Evolutionary conservation across 2,113 vertebrate genomes (phyloP).

Genomic region (Ginglymostoma cirratum): DNA sequence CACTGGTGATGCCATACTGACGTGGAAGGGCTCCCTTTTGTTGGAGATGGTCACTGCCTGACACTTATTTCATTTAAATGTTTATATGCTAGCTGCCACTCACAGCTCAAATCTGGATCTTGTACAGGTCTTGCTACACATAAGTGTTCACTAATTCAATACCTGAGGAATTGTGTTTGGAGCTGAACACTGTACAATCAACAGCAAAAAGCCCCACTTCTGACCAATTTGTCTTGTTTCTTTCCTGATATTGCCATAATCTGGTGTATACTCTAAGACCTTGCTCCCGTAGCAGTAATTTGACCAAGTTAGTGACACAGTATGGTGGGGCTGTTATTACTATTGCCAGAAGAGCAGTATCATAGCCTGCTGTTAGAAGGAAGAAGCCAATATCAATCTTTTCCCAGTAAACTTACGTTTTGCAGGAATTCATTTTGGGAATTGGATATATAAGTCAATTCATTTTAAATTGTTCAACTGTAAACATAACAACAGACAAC

Average conservation of each 20-base stretch:
- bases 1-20: neutral
- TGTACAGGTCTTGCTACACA: too few species aligned
- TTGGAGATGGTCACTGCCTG: neutral
- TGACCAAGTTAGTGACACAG: neutral
- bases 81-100: too few species aligned
- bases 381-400: neutral
- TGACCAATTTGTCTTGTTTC: neutral
- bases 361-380: neutral
- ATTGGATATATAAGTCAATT: too few species aligned
- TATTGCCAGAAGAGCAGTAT: neutral
- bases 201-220: neutral
- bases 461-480: too few species aligned
- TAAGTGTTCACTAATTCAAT: too few species aligned
- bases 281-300: neutral
- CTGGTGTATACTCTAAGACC: neutral
- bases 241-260: neutral
- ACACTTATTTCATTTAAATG: neutral
- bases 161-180: too few species aligned
- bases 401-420: too few species aligned
- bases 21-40: too few species aligned
- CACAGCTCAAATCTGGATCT: too few species aligned
- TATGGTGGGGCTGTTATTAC: neutral
- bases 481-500: too few species aligned
- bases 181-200: neutral
- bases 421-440: too few species aligned